These are phyloP conservation scores for Cephus nigrinus DNA, from an alignment of 2,888 invertebrate species.

Conservation along the genomic window DNA sequence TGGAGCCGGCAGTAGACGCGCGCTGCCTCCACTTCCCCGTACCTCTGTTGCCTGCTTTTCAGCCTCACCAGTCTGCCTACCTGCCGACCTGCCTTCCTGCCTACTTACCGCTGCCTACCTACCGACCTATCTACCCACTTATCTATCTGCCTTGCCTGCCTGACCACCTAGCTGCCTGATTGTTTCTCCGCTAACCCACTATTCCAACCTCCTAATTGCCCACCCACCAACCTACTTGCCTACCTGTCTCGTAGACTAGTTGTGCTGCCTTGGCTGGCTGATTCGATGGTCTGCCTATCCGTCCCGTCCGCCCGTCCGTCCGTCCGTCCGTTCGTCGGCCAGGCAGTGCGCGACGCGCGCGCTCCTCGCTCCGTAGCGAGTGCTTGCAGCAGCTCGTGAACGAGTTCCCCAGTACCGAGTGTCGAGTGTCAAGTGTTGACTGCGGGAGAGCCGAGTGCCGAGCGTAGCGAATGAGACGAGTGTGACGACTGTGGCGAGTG, in stretches of 20 bases:
- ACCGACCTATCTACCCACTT: not conserved
- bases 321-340: not conserved
- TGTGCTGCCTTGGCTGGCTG: not conserved
- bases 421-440: not conserved
- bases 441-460: not conserved
- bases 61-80: constrained; percentile 13
- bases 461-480: not conserved
- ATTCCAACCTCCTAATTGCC: not conserved
- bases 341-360: not conserved
- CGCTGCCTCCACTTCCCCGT: not conserved
- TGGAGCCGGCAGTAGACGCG: not conserved
- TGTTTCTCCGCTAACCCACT: not conserved
- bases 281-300: not conserved
- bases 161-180: not conserved
- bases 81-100: constrained; percentile 1
- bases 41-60: constrained; percentile 7
- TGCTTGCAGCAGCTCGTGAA: not conserved
- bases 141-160: not conserved
- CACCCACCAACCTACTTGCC: constrained; percentile 2
- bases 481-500: constrained; percentile 27
- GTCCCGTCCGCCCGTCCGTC: not conserved
- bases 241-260: not conserved
- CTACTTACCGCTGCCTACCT: constrained; percentile 6
- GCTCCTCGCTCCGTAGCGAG: not conserved
- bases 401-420: not conserved